Evolutionary conservation across 2,113 vertebrate genomes (phyloP), one percentile per base, ranked within the genome.

Genomic region (Tor tambroides): DNA sequence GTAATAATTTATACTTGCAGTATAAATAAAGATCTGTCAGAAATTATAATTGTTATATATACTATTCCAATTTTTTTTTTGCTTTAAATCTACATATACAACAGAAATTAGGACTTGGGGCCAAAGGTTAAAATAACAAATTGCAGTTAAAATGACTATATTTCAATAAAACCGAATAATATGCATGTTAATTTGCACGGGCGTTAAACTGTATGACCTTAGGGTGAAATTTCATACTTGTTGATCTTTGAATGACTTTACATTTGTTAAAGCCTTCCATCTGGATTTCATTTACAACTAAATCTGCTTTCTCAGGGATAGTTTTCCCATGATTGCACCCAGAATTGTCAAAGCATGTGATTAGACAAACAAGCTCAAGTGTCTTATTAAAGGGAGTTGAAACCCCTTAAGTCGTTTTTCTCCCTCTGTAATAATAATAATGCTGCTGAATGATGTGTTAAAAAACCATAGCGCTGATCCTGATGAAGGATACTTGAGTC

Each of bases 271-370:
- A n/a, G 23, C 74, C 41, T 76, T 49, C n/a, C 12, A 46, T 76
- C 74, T 76, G 74, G 74, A 76, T 76, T 76, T 49, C 1, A 76
- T 15, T 76, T 26, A 46, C 23, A 43, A 26, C 11, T 26, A 28
- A 76, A 49, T 76, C 12, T 76, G 23, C 41, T 26, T 43, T 49
- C 23, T 76, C 41, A 49, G 41, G 41, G 12, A 41, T 41, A 41
- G 21, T 23, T 41, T 76, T 69, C 15, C 23, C 41, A 76, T 76
- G 72, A 76, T 76, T 49, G 72, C 41, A 28, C 11, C 6, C 72
- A 46, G 41, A 28, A 76, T 76, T 76, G 23, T 76, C 72, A 76
- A 76, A 76, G 38, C 72, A 76, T 76, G 72, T 49, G 72, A 76
- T 76, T 76, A 76, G 72, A 28, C 38, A 76, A 76, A 76, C 72